Evolutionary conservation across 2,888 invertebrate genomes (phyloP), one percentile per base, ranked within the genome.

Genomic region (Cotesia congregata): DNA sequence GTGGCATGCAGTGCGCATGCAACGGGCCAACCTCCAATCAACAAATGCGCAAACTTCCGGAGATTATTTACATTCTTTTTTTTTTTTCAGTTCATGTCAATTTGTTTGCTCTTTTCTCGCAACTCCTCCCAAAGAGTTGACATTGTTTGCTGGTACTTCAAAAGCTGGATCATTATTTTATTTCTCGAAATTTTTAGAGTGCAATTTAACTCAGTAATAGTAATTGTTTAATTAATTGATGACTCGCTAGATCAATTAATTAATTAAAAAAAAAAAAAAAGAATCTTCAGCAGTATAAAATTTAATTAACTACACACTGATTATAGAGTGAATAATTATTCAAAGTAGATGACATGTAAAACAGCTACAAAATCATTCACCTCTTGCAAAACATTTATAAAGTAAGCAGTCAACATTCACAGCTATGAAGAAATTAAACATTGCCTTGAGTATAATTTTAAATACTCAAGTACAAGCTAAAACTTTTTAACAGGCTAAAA

Each of bases 1-100:
- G 83, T 80, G 77, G 84, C 89, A 88, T 88, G 88, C 88, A 85
- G 75, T 59, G 71, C 60, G 83, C 88, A 88, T 87, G 87, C 87
- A 85, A 78, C 82, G 81, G 85, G 83, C 83, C 83, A 75, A 77
- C 80, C 80, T 83, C 83, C 85, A 86, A 86, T 82, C 84, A 79
- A 84, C 84, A 85, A 86, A 85, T 85, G 83, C 84, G 84, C 82
- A 79, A 72, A 67, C 61, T 61, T 38, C 71, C 39, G 60, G 59
- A 67, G 39, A 65, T 65, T 38, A 65, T 65, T 69, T 50, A 67
- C 60, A 15, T n/a, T 65, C 41, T 76, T 59, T 68, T 69, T 69
- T 30, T 61, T 72, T 68, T 68, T 68, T 59, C 65, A 20, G 30
- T 71, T 50, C 61, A 65, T 72, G 67, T 67, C 15, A 39, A 39